A percentile compares a stretch with the other conserved stretches of the same genome.
phyloP scores from a whole-genome alignment of 2,113 vertebrate genomes.

The Eublepharis macularius region DNA sequence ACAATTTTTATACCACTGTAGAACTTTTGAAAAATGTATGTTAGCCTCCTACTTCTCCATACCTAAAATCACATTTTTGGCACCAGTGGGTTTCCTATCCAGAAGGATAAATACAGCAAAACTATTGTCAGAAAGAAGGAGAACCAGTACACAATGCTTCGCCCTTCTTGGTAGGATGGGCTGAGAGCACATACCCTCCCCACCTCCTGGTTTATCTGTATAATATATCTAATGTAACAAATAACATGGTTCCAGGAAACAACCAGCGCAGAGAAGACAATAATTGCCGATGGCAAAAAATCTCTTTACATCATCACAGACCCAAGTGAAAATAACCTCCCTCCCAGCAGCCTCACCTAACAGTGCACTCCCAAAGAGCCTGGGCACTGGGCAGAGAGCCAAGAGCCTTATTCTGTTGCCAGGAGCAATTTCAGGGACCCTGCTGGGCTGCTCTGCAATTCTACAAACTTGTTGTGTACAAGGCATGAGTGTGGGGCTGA shows the following conservation, averaged over 20 bases:
- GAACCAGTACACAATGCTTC: neutral
- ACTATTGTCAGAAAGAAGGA: neutral
- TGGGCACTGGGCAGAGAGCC: neutral
- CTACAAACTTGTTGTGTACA: neutral
- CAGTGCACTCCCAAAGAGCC: neutral
- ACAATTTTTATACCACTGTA: neutral
- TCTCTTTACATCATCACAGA: slow-evolving; percentile 3
- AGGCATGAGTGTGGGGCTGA: neutral
- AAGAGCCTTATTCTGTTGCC: neutral
- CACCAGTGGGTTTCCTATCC: neutral
- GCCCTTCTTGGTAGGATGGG: neutral
- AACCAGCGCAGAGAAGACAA: neutral
- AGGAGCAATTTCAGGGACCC: neutral
- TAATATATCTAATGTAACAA: neutral
- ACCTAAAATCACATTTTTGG: neutral
- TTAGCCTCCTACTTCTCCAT: neutral
- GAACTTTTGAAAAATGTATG: neutral
- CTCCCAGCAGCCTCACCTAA: neutral
- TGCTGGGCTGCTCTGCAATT: neutral
- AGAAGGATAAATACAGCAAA: neutral
- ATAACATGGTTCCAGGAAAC: neutral
- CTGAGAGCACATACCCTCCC: neutral
- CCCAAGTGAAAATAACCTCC: neutral
- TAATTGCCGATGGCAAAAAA: neutral
- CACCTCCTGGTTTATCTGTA: neutral